These are phyloP conservation scores for Galeopsomyia nigrocyanea DNA, from an alignment of 2,888 invertebrate genomes.

Conservation along the genomic window DNA sequence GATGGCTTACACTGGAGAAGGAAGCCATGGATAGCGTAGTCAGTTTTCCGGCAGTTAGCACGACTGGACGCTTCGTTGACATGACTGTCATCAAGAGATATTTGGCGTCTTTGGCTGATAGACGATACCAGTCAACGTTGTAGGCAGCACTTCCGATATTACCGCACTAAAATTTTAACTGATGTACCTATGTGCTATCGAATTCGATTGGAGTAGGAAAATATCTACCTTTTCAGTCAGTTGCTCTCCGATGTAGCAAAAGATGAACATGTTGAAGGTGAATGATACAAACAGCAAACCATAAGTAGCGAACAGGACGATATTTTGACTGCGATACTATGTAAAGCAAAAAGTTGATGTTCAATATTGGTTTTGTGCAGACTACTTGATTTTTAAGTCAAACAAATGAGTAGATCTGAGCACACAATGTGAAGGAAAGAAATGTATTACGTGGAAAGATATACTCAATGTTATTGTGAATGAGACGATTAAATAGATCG, in stretches of 20 bases:
- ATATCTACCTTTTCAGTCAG: conserved; percentile 18
- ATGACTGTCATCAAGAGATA: conserved; percentile 51
- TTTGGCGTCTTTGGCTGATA: conserved; percentile 48
- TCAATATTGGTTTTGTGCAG: too few species aligned
- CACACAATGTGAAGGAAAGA: too few species aligned
- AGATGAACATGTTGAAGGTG: conserved; percentile 35
- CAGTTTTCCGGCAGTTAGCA: conserved; percentile 55
- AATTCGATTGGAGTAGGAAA: neutral
- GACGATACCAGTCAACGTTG: conserved; percentile 54
- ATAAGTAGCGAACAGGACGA: neutral
- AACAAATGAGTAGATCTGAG: too few species aligned
- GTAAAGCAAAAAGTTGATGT: too few species aligned
- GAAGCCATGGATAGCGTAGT: conserved; percentile 54
- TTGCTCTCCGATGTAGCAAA: conserved; percentile 42
- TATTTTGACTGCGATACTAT: too few species aligned
- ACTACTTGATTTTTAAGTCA: too few species aligned
- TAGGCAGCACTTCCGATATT: conserved; percentile 53
- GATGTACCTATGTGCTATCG: neutral
- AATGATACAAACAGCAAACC: conserved; percentile 12
- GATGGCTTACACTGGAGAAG: conserved; percentile 55
- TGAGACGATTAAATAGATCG: neutral
- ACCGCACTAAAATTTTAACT: conserved; percentile 43
- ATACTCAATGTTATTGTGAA: too few species aligned
- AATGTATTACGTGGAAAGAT: too few species aligned
- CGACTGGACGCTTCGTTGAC: conserved; percentile 50